Conservation (phyloP, 2,113 vertebrate species). For the Rhadina sibilatrix region DNA sequence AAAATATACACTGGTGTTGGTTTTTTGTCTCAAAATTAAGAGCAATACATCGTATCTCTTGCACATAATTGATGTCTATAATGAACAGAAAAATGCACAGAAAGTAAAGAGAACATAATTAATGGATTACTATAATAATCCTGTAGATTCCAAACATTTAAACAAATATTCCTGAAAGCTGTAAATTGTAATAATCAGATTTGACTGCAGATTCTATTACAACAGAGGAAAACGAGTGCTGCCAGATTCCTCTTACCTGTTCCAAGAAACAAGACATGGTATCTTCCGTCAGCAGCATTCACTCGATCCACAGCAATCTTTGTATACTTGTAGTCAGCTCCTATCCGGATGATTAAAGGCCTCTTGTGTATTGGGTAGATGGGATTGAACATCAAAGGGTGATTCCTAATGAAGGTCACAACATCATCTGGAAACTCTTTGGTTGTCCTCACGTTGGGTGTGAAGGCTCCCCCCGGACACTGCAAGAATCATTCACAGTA, state of each 20-base stretch:
- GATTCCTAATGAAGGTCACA: conserved; percentile 94
- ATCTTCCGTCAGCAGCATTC: conserved; percentile 89
- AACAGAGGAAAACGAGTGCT: not conserved
- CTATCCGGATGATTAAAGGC: conserved; percentile 90
- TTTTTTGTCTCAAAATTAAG: not conserved
- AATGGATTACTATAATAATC: not conserved
- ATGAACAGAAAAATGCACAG: not conserved
- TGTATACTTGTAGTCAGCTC: conserved; percentile 92
- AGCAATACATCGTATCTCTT: not conserved
- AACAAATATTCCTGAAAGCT: not conserved
- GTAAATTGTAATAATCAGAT: not conserved
- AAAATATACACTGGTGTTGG: not conserved
- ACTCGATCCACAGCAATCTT: conserved; percentile 94
- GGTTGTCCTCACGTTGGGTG: conserved; percentile 88
- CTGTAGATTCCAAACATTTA: not conserved
- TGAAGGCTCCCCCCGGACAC: conserved; percentile 98
- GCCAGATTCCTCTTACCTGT: conserved; percentile 78
- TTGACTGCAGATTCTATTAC: not conserved
- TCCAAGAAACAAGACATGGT: conserved; percentile 94
- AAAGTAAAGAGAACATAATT: not conserved
- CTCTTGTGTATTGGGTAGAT: conserved; percentile 89
- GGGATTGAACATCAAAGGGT: conserved; percentile 96
- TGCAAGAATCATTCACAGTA: conserved; percentile 43
- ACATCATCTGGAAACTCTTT: conserved; percentile 98
- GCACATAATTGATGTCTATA: not conserved